Conservation (phyloP, 2,797 vertebrate genomes). For the Enteromius anoplus region DNA sequence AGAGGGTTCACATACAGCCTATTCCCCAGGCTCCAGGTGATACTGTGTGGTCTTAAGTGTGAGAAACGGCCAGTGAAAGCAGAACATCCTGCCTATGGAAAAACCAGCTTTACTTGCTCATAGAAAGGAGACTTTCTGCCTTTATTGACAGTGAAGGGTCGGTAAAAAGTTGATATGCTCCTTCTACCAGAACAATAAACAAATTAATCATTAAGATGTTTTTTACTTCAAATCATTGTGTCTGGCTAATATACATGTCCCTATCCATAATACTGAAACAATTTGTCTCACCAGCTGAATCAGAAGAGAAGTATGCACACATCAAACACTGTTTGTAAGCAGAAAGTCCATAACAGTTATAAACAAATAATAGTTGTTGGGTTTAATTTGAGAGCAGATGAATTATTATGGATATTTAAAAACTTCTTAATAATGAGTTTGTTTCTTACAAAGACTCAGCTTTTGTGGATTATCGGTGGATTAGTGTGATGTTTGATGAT, state of each 20-base stretch:
- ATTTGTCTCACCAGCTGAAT: neutral
- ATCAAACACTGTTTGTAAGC: neutral
- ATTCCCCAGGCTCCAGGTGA: constrained; percentile 8
- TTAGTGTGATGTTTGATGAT: neutral
- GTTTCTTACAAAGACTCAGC: neutral
- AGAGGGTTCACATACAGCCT: constrained; percentile 14
- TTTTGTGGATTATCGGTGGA: neutral
- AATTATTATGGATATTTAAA: neutral
- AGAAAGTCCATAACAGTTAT: neutral
- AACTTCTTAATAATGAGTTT: neutral
- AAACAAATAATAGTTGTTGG: neutral
- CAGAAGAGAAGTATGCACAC: neutral
- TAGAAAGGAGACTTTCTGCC: neutral
- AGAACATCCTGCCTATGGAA: neutral
- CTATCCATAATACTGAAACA: neutral
- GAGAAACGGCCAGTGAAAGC: neutral
- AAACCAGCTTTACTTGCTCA: neutral
- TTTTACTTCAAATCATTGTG: neutral
- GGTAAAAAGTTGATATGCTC: neutral
- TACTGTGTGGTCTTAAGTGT: constrained; percentile 17
- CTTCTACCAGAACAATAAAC: neutral
- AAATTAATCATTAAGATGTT: neutral
- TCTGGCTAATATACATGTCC: neutral
- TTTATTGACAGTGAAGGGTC: neutral
- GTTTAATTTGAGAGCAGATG: neutral